Conservation (phyloP, 2,888 invertebrate genomes). For the Subacronicta megacephala region DNA sequence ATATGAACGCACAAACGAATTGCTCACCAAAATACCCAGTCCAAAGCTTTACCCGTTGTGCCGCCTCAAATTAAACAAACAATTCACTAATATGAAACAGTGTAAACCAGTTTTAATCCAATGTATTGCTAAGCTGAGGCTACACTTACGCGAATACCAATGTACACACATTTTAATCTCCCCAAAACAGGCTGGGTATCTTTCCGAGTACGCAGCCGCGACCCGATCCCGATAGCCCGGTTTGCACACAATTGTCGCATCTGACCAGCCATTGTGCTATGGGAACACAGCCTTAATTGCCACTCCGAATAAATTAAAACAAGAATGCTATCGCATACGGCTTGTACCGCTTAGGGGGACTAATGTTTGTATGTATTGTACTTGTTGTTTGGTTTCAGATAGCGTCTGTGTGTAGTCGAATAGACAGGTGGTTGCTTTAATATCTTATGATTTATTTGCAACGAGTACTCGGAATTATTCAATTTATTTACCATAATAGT, state of each 20-base stretch:
- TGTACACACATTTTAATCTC: constrained; percentile 67
- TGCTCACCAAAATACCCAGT: too few species aligned
- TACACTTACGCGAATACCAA: constrained; percentile 47
- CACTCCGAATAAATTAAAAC: constrained; percentile 86
- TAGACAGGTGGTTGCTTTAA: constrained; percentile 14
- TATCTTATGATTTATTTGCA: not conserved
- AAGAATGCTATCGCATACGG: constrained; percentile 79
- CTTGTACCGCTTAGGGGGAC: constrained; percentile 64
- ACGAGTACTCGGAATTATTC: too few species aligned
- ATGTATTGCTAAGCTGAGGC: constrained; percentile 17
- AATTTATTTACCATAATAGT: not conserved
- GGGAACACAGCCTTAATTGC: constrained; percentile 88
- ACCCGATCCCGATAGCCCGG: constrained; percentile 83
- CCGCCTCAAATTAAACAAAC: constrained; percentile 12
- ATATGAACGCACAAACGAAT: too few species aligned
- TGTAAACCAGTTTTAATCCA: constrained; percentile 36
- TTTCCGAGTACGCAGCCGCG: constrained; percentile 63
- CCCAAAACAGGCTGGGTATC: constrained; percentile 60
- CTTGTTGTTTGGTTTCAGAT: constrained; percentile 25
- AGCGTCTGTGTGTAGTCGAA: constrained; percentile 10
- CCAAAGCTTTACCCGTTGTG: too few species aligned
- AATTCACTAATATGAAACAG: constrained; percentile 15
- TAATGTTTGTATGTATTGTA: constrained; percentile 57
- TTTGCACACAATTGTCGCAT: constrained; percentile 86
- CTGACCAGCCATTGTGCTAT: constrained; percentile 80